These are phyloP conservation scores for Notothenia rossii DNA, from an alignment of 2,113 vertebrate genomes.

Conservation along the genomic window DNA sequence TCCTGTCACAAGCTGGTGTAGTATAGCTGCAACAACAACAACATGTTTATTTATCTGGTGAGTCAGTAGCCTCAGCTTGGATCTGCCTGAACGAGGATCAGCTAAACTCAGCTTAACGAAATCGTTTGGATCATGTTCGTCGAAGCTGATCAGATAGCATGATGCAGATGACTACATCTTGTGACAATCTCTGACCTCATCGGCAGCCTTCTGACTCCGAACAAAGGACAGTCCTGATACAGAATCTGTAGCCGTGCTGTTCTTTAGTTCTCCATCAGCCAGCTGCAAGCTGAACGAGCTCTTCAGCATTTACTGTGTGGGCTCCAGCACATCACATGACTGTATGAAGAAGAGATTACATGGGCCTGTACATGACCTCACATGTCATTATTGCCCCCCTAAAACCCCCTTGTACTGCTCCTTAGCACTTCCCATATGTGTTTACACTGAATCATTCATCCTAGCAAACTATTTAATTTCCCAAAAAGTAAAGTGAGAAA, in stretches of 20 bases:
- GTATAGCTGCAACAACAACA: slow-evolving; percentile 42
- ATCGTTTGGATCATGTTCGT: slow-evolving; percentile 14
- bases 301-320: slow-evolving; percentile 1
- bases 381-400: neutral
- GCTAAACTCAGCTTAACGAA: neutral
- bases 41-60: slow-evolving; percentile 33
- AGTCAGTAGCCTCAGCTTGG: slow-evolving; percentile 26
- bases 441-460: neutral
- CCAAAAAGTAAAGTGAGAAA: neutral
- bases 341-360: neutral
- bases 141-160: slow-evolving; percentile 42
- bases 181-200: slow-evolving; percentile 81
- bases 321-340: slow-evolving; percentile 23
- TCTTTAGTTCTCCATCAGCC: slow-evolving; percentile 11
- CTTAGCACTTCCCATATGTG: neutral
- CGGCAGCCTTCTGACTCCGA: slow-evolving; percentile 56
- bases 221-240: slow-evolving; percentile 69
- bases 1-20: slow-evolving; percentile 56
- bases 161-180: slow-evolving; percentile 64
- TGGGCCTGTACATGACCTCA: slow-evolving; percentile 42
- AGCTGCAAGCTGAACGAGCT: slow-evolving; percentile 33
- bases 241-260: slow-evolving; percentile 41
- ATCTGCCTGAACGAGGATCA: slow-evolving; percentile 29
- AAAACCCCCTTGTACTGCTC: too few relatives aligned
- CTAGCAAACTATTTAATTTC: neutral